Conservation (phyloP, 1,140 invertebrate species). For the Penaeus chinensis region DNA sequence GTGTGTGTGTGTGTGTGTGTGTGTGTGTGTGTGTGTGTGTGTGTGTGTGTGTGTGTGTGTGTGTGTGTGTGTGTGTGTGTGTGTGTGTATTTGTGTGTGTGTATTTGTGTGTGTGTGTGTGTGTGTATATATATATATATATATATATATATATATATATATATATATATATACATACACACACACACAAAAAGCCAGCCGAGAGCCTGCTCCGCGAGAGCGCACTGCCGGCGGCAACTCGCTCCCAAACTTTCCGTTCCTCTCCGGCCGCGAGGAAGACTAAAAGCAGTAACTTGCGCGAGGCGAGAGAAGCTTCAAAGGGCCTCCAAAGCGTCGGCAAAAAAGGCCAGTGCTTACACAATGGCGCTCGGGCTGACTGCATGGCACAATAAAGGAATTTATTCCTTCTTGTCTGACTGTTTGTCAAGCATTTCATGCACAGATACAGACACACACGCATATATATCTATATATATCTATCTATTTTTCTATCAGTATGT, state of each 20-base stretch:
- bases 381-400: neutral
- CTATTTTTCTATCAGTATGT: neutral
- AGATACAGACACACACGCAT: neutral
- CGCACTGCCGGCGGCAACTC: neutral
- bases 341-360: no score
- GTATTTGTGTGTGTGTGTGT: neutral
- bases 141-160: conserved; percentile 26
- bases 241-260: neutral
- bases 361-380: neutral
- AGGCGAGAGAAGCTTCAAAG: no score
- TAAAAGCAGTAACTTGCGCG: no score
- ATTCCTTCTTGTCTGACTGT: no score
- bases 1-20: neutral
- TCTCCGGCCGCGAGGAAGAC: no score
- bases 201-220: no score
- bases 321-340: no score
- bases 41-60: neutral
- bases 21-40: neutral
- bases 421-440: neutral
- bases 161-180: conserved; percentile 7
- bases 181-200: no score
- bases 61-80: neutral
- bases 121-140: conserved; percentile 16
- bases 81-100: neutral
- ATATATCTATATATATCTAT: neutral